Conservation (phyloP, 2,888 invertebrate genomes). For the Acanthosepion esculentum region DNA sequence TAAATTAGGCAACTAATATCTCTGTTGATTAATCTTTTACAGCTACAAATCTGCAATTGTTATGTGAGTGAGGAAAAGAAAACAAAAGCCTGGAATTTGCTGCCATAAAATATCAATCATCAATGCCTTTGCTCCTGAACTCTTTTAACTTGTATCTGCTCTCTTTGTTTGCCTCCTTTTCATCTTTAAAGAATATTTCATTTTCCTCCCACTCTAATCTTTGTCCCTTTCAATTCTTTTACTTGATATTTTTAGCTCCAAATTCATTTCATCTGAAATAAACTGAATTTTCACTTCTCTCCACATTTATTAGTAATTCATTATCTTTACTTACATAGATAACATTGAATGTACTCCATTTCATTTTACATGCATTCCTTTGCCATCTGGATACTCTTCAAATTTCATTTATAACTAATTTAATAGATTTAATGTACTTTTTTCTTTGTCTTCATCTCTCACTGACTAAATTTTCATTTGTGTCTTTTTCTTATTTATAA, state of each 20-base stretch:
- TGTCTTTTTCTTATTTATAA: background rate
- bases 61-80: background rate
- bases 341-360: background rate
- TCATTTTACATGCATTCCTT: background rate
- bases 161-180: background rate
- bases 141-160: background rate
- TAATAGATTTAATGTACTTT: background rate
- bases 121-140: background rate
- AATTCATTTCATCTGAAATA: background rate
- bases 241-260: background rate
- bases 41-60: constrained; percentile 11
- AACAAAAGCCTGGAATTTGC: background rate
- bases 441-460: background rate
- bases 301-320: background rate
- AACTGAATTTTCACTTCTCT: background rate
- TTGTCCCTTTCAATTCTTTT: background rate
- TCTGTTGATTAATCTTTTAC: background rate
- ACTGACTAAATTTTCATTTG: background rate
- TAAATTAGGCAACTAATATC: background rate
- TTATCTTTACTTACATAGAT: background rate
- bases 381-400: background rate
- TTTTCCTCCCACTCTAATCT: background rate
- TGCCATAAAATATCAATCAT: constrained; percentile 11
- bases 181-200: background rate
- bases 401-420: background rate